phyloP scores from a whole-genome alignment of 2,797 vertebrate genomes.

The Lepilemur ruficaudatus region DNA sequence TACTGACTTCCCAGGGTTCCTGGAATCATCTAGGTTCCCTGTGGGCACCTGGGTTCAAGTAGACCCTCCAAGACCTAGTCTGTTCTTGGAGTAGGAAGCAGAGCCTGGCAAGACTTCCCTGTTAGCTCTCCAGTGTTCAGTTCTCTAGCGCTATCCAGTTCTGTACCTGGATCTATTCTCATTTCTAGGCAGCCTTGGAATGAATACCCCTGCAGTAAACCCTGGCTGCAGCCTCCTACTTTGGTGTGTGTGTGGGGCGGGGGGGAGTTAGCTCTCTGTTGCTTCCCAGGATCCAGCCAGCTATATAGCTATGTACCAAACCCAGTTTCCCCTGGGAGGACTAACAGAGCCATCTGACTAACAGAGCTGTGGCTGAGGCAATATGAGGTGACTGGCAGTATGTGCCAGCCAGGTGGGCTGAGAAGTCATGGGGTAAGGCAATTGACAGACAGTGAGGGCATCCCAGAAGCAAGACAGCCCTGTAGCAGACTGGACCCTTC shows the following conservation, averaged over 20 bases:
- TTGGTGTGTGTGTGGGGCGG: too few relatives aligned
- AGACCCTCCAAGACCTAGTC: neutral
- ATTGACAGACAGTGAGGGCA: neutral
- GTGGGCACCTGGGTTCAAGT: too few relatives aligned
- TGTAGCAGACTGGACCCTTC: neutral
- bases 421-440: neutral
- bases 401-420: neutral
- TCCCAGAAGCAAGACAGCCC: neutral
- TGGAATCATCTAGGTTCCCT: neutral
- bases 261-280: neutral
- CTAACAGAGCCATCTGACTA: neutral
- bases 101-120: neutral
- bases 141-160: neutral
- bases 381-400: neutral
- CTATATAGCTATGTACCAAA: neutral
- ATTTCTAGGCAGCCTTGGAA: neutral
- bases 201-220: neutral
- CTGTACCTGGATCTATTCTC: neutral
- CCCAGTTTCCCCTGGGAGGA: neutral
- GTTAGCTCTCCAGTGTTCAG: neutral
- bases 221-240: neutral
- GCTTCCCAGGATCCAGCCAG: neutral
- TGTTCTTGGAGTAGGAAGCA: neutral
- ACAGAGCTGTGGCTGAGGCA: neutral
- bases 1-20: neutral